These are phyloP conservation scores for Oscheius sp. DNA, from an alignment of 2,888 invertebrate genomes.

Conservation along the genomic window DNA sequence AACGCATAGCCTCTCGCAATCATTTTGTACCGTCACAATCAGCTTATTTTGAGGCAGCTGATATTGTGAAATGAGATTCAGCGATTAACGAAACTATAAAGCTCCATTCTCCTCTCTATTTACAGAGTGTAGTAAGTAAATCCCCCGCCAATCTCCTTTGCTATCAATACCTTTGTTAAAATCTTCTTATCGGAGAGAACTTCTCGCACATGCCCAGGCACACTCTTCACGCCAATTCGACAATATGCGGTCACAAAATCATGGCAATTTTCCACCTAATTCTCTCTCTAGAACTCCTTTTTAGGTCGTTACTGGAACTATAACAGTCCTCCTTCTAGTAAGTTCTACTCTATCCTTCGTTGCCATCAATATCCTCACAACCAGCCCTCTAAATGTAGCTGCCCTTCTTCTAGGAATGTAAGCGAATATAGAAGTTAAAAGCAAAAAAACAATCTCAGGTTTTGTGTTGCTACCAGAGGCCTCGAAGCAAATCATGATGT, in stretches of 20 bases:
- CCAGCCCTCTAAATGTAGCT: slow-evolving; percentile 4
- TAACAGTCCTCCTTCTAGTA: neutral
- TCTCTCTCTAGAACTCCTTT: neutral
- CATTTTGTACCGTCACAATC: too few species aligned
- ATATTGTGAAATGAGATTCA: too few species aligned
- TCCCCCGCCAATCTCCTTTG: too few species aligned
- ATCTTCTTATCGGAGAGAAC: too few species aligned
- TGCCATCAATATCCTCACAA: slow-evolving; percentile 7
- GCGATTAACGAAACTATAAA: too few species aligned
- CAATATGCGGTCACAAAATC: slow-evolving; percentile 13
- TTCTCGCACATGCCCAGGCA: too few species aligned
- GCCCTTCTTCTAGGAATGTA: slow-evolving; percentile 2
- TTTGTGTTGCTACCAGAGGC: neutral
- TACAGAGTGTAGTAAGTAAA: too few species aligned
- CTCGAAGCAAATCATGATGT: neutral
- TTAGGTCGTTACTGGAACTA: neutral
- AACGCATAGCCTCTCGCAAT: too few species aligned
- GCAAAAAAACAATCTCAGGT: neutral
- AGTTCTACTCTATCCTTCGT: slow-evolving; percentile 1
- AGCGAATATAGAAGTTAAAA: neutral
- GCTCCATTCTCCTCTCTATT: too few species aligned
- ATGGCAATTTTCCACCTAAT: slow-evolving; percentile 1
- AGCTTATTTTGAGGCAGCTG: too few species aligned
- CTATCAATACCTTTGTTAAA: too few species aligned
- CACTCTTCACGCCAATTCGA: neutral